Evolutionary conservation across 2,113 vertebrate species (phyloP).

Genomic region (Malurus elegans): DNA sequence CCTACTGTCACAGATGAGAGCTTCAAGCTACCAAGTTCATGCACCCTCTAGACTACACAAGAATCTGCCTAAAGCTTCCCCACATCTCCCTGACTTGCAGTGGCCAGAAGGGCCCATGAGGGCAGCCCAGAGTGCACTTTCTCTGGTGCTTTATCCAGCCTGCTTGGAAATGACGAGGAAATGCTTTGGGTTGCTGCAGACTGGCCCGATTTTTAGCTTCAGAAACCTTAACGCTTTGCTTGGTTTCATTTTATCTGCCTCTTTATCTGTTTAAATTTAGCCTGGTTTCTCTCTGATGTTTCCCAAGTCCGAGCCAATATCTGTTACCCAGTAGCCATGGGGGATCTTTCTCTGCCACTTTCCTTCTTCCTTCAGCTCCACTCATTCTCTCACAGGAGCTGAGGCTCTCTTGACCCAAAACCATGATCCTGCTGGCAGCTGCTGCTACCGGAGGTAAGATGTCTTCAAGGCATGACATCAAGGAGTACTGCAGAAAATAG

Average conservation of each 20-base stretch:
- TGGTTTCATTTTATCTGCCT: conserved; percentile 62
- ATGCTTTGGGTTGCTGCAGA: background rate
- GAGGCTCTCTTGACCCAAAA: conserved; percentile 36
- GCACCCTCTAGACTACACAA: background rate
- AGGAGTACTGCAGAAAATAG: conserved; percentile 45
- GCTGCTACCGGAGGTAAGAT: conserved; percentile 47
- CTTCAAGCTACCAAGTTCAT: background rate
- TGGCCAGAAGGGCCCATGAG: background rate
- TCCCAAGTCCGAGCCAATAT: conserved; percentile 52
- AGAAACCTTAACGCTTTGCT: conserved; percentile 44
- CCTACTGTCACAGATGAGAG: background rate
- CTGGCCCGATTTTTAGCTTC: conserved; percentile 19
- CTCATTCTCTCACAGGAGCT: conserved; percentile 16
- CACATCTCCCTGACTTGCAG: background rate
- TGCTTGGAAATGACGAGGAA: background rate
- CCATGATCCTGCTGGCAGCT: conserved; percentile 33
- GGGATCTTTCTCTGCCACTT: conserved; percentile 35
- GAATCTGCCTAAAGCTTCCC: conserved; percentile 6
- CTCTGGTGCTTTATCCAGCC: conserved; percentile 1
- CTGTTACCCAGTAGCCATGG: conserved; percentile 50
- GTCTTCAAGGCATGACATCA: conserved; percentile 48
- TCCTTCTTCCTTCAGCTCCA: conserved; percentile 19
- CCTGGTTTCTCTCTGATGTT: conserved; percentile 32
- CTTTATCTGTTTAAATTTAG: conserved; percentile 66
- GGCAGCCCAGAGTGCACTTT: background rate